Conservation (phyloP, 1,140 invertebrate genomes). For the Arion vulgaris region DNA sequence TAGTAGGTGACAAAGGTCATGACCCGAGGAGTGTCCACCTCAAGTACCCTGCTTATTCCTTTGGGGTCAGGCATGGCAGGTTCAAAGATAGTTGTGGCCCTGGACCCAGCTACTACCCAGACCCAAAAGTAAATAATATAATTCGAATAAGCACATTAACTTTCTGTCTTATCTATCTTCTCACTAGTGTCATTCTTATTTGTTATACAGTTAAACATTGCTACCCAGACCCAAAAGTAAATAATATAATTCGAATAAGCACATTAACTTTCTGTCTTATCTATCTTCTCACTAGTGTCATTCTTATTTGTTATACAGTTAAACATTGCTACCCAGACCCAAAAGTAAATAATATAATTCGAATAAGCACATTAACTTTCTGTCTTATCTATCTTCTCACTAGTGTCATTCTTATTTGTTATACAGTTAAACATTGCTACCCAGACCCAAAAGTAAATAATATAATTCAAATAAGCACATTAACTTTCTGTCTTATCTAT, state of each 20-base stretch:
- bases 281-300: neutral
- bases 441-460: conserved; percentile 41
- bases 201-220: too few relatives aligned
- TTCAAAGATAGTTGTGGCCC: conserved; percentile 68
- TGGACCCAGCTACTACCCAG: conserved; percentile 63
- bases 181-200: neutral
- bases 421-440: too few relatives aligned
- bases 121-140: conserved; percentile 42
- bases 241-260: too few relatives aligned
- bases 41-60: conserved; percentile 67
- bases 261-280: conserved; percentile 3
- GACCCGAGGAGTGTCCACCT: conserved; percentile 70
- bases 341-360: too few relatives aligned
- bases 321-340: conserved; percentile 54
- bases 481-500: conserved; percentile 7
- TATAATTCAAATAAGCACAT: too few relatives aligned
- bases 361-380: neutral
- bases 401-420: neutral
- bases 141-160: neutral
- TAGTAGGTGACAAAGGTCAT: conserved; percentile 68
- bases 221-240: conserved; percentile 43
- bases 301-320: too few relatives aligned
- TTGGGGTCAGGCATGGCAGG: conserved; percentile 68
- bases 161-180: conserved; percentile 16
- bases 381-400: conserved; percentile 11